A percentile compares a stretch with the other conserved stretches of the same genome.
These are phyloP conservation scores for Parambassis ranga DNA, from an alignment of 2,797 vertebrate species.

Conservation along the genomic window DNA sequence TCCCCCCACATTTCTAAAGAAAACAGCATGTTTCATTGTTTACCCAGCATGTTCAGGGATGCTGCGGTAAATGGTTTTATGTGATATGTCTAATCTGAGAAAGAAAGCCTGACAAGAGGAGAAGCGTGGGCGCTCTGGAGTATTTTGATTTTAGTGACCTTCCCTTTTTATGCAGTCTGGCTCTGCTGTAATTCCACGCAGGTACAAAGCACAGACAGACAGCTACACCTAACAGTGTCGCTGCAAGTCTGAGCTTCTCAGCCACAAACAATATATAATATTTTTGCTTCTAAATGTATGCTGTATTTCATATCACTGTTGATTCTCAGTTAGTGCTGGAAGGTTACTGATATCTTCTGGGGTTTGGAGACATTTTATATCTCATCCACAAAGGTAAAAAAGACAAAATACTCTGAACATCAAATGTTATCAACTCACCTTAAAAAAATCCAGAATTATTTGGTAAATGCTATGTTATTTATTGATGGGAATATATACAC, in stretches of 20 bases:
- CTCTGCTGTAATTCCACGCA: conserved; percentile 45
- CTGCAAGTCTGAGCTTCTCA: neutral
- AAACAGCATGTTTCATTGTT: conserved; percentile 48
- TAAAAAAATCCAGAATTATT: neutral
- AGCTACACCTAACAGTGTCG: neutral
- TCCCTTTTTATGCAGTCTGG: conserved; percentile 51
- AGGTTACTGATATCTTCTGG: no score
- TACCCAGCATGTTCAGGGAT: conserved; percentile 27
- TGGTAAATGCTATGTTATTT: no score
- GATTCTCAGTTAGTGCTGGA: no score
- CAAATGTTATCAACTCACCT: neutral
- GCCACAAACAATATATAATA: neutral
- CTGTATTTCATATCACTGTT: neutral
- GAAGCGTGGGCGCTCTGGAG: conserved; percentile 56
- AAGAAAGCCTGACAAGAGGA: conserved; percentile 29
- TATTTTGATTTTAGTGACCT: conserved; percentile 63
- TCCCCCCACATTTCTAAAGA: conserved; percentile 36
- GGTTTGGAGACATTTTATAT: no score
- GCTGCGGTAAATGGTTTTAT: conserved; percentile 48
- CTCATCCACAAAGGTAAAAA: no score
- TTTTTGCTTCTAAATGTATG: neutral
- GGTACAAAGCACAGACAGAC: conserved; percentile 26
- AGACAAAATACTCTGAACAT: no score
- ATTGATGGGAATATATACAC: neutral
- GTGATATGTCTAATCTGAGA: conserved; percentile 54